phyloP scores from a whole-genome alignment of 2,888 invertebrate genomes.

The Dynastes maya region DNA sequence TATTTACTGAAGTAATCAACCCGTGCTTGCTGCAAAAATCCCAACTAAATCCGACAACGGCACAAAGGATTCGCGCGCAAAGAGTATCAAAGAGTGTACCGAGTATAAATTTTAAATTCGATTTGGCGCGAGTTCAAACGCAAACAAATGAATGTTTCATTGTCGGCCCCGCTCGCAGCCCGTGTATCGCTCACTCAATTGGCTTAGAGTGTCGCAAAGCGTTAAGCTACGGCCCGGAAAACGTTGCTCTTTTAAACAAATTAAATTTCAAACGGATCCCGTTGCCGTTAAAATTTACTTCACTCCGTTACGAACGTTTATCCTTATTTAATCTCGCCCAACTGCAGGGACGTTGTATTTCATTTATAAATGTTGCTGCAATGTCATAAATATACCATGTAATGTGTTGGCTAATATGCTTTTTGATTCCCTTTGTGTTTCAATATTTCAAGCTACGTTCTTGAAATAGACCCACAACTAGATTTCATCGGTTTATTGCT shows the following conservation, averaged over 20 bases:
- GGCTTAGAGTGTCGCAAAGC: constrained; percentile 67
- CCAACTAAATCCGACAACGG: constrained; percentile 65
- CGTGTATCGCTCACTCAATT: constrained; percentile 65
- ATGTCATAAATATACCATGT: background rate
- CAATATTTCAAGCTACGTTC: background rate
- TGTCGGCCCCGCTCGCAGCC: constrained; percentile 57
- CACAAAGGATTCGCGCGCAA: constrained; percentile 63
- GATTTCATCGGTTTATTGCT: no score
- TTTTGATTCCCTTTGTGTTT: constrained; percentile 4
- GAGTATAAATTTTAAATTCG: constrained; percentile 70
- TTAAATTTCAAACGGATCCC: constrained; percentile 56
- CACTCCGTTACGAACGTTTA: constrained; percentile 31
- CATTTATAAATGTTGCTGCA: constrained; percentile 16
- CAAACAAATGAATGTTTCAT: constrained; percentile 68
- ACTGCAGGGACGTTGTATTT: background rate
- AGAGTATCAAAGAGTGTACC: constrained; percentile 66
- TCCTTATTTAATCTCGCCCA: constrained; percentile 32
- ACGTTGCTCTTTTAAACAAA: constrained; percentile 55
- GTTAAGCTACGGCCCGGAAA: constrained; percentile 55
- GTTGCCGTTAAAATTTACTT: constrained; percentile 36
- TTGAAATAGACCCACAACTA: background rate
- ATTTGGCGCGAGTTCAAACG: constrained; percentile 67
- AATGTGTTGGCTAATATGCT: background rate
- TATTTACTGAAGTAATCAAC: constrained; percentile 69
- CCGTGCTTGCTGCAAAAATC: constrained; percentile 66